Percentiles rank a stretch among this genome's conserved stretches.
These are phyloP conservation scores for Drosophila sucinea DNA, from an alignment of 1,140 invertebrate genomes.

Conservation along the genomic window DNA sequence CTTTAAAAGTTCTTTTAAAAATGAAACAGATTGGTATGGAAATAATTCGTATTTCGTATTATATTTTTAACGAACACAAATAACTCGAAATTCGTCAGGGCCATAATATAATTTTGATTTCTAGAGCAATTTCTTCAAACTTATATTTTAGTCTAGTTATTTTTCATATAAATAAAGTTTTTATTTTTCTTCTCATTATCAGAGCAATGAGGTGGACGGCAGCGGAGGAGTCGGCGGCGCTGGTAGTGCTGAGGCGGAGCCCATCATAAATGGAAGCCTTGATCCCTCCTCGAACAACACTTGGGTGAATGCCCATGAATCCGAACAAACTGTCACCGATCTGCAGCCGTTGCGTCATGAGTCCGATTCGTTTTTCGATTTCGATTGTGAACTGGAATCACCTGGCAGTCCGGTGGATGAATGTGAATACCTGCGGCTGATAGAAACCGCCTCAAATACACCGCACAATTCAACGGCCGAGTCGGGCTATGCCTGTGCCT, in stretches of 20 bases:
- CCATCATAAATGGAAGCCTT: slow-evolving; percentile 74
- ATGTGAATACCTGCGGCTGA: slow-evolving; percentile 83
- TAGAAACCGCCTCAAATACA: slow-evolving; percentile 83
- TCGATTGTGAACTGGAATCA: slow-evolving; percentile 86
- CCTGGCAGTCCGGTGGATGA: slow-evolving; percentile 88
- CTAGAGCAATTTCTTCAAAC: too few species aligned
- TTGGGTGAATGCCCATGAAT: slow-evolving; percentile 70
- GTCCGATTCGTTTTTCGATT: slow-evolving; percentile 85
- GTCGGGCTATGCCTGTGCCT: slow-evolving; percentile 84
- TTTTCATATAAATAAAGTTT: not conserved
- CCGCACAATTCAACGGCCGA: slow-evolving; percentile 84
- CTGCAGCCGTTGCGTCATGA: slow-evolving; percentile 83
- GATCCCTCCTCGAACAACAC: slow-evolving; percentile 55
- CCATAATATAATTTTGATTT: too few species aligned
- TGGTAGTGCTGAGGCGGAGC: slow-evolving; percentile 70
- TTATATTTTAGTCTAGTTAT: too few species aligned
- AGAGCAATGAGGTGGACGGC: slow-evolving; percentile 69
- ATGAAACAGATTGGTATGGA: too few species aligned
- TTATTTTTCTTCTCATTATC: not conserved
- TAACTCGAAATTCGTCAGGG: too few species aligned
- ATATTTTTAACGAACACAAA: too few species aligned
- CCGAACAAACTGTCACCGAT: slow-evolving; percentile 77
- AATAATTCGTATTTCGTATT: too few species aligned
- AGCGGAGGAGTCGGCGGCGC: slow-evolving; percentile 11
- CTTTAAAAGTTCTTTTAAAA: too few species aligned